Conservation (phyloP, 2,797 vertebrate genomes). For the Notolepis coatsorum region DNA sequence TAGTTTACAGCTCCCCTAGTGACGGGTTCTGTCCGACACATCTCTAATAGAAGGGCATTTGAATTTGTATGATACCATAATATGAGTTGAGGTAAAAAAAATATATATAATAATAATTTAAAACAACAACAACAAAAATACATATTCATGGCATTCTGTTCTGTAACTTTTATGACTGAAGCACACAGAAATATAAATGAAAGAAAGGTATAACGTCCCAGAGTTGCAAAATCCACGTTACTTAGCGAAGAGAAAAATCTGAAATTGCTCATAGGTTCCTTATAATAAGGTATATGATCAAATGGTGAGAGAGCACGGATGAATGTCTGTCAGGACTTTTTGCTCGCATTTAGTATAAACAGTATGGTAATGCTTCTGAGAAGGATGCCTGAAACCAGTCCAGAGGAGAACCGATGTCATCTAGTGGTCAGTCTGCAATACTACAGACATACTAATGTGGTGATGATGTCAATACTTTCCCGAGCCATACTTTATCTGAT, state of each 20-base stretch:
- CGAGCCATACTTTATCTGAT: too few relatives aligned
- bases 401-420: constrained; percentile 35
- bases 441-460: constrained; percentile 13
- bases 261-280: too few relatives aligned
- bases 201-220: too few relatives aligned
- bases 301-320: not conserved
- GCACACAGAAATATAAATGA: too few relatives aligned
- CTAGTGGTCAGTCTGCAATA: constrained; percentile 42
- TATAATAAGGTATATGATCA: not conserved
- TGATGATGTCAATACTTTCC: not conserved
- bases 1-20: constrained; percentile 43
- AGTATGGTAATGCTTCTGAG: constrained; percentile 44
- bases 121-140: too few relatives aligned
- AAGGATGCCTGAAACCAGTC: constrained; percentile 13
- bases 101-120: not conserved
- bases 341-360: constrained; percentile 18
- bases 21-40: constrained; percentile 24
- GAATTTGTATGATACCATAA: not conserved
- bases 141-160: too few relatives aligned
- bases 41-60: constrained; percentile 43
- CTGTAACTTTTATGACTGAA: too few relatives aligned
- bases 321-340: not conserved
- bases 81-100: not conserved
- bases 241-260: too few relatives aligned
- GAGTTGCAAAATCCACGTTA: too few relatives aligned